Evolutionary conservation across 1,140 invertebrate genomes (phyloP).

Genomic region (Arctopsyche grandis): DNA sequence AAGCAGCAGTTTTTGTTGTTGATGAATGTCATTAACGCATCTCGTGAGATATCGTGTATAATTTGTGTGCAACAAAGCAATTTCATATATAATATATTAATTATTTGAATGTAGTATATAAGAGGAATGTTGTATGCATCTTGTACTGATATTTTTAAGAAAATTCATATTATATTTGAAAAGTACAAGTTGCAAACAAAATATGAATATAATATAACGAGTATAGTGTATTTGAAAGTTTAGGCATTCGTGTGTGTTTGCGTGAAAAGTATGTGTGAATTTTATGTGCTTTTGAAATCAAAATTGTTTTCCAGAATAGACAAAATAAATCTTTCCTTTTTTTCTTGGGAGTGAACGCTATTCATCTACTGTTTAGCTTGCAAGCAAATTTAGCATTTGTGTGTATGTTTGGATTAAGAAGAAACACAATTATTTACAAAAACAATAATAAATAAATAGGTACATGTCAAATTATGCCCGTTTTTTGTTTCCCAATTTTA

Average conservation of each 20-base stretch:
- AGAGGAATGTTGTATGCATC: not conserved
- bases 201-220: slow-evolving; percentile 19
- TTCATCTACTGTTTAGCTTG: slow-evolving; percentile 44
- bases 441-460: no score
- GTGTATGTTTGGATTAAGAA: no score
- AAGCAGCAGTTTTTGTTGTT: slow-evolving; percentile 40
- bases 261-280: slow-evolving; percentile 50
- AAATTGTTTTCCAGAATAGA: not conserved
- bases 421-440: no score
- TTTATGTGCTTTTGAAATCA: slow-evolving; percentile 24
- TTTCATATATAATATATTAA: slow-evolving; percentile 1
- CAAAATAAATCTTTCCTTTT: not conserved
- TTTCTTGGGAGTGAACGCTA: slow-evolving; percentile 20
- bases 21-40: slow-evolving; percentile 54
- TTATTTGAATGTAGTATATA: slow-evolving; percentile 18
- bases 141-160: not conserved
- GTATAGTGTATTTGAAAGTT: not conserved
- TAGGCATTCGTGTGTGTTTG: slow-evolving; percentile 36
- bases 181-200: not conserved
- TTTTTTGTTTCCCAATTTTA: no score
- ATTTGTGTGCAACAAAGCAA: slow-evolving; percentile 38
- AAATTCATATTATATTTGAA: not conserved
- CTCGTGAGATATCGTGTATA: slow-evolving; percentile 38
- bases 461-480: no score
- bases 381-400: slow-evolving; percentile 29